Evolutionary conservation across 2,797 vertebrate species (phyloP), one percentile per base, ranked within the genome.

Genomic region (Nannoperca australis): DNA sequence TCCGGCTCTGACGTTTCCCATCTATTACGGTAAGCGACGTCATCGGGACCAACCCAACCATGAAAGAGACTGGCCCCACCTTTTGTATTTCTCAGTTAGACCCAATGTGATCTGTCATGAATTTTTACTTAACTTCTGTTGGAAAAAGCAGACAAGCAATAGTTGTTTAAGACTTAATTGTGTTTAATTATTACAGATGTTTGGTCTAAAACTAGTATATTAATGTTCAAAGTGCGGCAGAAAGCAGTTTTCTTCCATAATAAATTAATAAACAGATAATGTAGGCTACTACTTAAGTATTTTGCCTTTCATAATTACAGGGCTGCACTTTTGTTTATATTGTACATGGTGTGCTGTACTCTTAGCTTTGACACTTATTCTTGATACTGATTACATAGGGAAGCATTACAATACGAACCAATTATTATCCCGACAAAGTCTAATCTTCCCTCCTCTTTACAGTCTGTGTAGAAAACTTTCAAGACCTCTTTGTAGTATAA

Each of bases 11-110:
- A 73, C 68, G 58, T 79, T 83, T 89, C 73, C 81, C 77, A 17
- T 49, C 2, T 50, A 15, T 90, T 84, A 91, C 90, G 12, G 83
- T 79, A 91, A 92, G 22, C 93, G 73, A 93, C 92, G 92, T 93
- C 81, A 93, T 18, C 38, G 49, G 49, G 84, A 61, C 75, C 64
- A 78, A 77, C 70, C 76, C 66, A 59, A 65, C 73, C 55, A 59
- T 49, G 12, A 73, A 27, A 68, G 30, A 45, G 13, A 17, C 7
- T 2, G 30, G 2, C 32, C 32, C 32, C 32, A 5, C 32, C 9
- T 17, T 20, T 20, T 30, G 0, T 20, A 1, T 45, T 50, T 44
- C 42, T 38, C 3, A 1, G 10, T 10, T 7, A 34, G 0, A 54
- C 5, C 5, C 18, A 2, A 27, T 18, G 18, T 44, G 8, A 10